Percentiles rank a stretch among this genome's conserved stretches.
phyloP scores from a whole-genome alignment of 2,888 invertebrate genomes.

The Apeira syringaria region DNA sequence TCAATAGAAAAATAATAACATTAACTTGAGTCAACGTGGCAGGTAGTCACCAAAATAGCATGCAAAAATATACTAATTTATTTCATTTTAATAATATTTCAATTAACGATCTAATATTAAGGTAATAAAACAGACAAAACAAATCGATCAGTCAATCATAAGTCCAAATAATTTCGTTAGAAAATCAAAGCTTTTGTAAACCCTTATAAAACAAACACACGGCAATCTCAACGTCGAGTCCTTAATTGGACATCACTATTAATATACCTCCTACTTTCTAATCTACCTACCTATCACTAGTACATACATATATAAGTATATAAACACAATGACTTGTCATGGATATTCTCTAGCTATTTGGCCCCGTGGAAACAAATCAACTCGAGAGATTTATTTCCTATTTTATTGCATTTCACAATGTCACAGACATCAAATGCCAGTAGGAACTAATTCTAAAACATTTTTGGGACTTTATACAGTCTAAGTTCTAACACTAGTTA shows the following conservation, averaged over 20 bases:
- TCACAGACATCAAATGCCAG: slow-evolving; percentile 49
- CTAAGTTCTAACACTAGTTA: slow-evolving; percentile 17
- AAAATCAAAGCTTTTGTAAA: no score
- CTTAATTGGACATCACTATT: slow-evolving; percentile 30
- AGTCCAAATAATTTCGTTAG: no score
- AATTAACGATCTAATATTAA: no score
- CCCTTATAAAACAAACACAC: slow-evolving; percentile 31
- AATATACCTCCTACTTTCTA: slow-evolving; percentile 11
- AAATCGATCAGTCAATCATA: no score
- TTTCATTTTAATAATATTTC: no score
- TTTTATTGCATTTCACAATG: slow-evolving; percentile 32
- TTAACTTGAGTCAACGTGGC: no score
- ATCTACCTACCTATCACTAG: no score
- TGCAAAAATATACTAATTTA: no score
- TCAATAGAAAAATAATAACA: no score
- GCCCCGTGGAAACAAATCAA: slow-evolving; percentile 74
- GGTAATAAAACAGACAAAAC: no score
- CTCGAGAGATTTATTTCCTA: slow-evolving; percentile 55
- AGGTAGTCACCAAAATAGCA: no score
- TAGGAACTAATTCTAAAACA: slow-evolving; percentile 47
- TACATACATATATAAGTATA: slow-evolving; percentile 36
- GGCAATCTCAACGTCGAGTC: slow-evolving; percentile 41
- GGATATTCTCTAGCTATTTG: slow-evolving; percentile 74
- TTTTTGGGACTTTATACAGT: slow-evolving; percentile 27
- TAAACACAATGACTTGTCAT: slow-evolving; percentile 75